Base-by-base conservation (phyloP, 64 coral and sea anemone species). In the Actinia tenebrosa region DNA sequence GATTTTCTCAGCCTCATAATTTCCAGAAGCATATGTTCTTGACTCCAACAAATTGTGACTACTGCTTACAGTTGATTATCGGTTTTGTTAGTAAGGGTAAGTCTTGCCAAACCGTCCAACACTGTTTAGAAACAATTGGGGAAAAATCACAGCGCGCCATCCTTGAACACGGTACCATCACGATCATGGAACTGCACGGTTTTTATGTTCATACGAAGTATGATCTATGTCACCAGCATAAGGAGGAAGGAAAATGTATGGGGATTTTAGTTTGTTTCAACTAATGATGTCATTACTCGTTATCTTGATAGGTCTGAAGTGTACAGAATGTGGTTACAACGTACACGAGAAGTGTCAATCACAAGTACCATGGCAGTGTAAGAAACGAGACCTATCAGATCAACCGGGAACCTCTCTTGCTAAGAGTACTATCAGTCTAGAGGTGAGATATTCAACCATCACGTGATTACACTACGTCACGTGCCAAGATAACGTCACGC, bases 281-380 rank as follows among this genome's bases (percentile, higher is more conserved):
- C 30, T 37, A 37, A 37, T 45, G 10, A n/a, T 19, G 9, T 58
- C 15, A 66, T 23, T 20, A 1, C 63, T 66, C 6, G 3, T 26
- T 61, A 17, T 3, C 47, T 88, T 7, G 84, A 14, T 56, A 99
- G 97, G 97, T 75, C 59, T 95, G 60, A 99, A 99, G 60, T 99
- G 97, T 45, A 93, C 77, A 80, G 97, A 99, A 56, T 99, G 97
- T 43, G 97, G 97, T 0, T 99, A 95, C 88, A 99, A 99, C 58
- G 90, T 90, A 11, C 97, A 99, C 56, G 97, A 99, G 45, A 90
- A 89, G 46, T 99, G 97, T 44, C 90, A 95, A 86, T 92, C 93
- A 62, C 97, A 92, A 88, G 97, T 95, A 63, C 91, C 97, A 20
- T 92, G 93, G 91, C 88, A 92, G 83, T 99, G 97, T 86, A 89